Evolutionary conservation across 2,888 invertebrate species (phyloP).

Genomic region (Drosophila ezoana): DNA sequence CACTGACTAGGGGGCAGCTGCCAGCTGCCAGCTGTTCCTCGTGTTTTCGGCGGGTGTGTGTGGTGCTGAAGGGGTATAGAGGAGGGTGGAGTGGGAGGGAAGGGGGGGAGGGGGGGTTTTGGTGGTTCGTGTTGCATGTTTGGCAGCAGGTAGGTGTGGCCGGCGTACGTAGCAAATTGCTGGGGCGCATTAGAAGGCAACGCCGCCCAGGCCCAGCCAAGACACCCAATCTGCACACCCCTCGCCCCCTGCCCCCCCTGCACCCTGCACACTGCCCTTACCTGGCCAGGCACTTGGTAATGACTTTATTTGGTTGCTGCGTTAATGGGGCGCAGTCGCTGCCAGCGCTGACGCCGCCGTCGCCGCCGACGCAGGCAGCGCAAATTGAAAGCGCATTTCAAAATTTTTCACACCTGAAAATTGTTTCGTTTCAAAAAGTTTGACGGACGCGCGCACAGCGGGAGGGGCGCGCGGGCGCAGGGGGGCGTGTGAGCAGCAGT

Average conservation of each 20-base stretch:
- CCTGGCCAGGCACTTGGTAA: conserved; percentile 63
- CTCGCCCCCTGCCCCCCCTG: background rate
- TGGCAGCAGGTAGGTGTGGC: conserved; percentile 79
- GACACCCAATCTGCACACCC: conserved; percentile 1
- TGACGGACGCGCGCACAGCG: conserved; percentile 51
- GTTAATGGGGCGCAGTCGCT: conserved; percentile 67
- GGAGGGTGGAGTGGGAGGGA: background rate
- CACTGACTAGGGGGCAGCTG: background rate
- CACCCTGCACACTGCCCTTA: background rate
- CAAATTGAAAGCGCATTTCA: conserved; percentile 79
- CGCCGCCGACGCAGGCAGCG: conserved; percentile 58
- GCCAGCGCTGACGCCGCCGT: background rate
- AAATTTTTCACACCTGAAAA: conserved; percentile 80
- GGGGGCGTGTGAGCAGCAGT: background rate
- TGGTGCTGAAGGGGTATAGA: background rate
- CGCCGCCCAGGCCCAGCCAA: conserved; percentile 36
- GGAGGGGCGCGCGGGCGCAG: conserved; percentile 9
- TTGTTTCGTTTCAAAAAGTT: conserved; percentile 69
- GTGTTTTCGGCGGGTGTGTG: background rate
- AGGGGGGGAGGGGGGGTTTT: background rate
- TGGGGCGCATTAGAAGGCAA: conserved; percentile 72
- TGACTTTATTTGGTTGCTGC: conserved; percentile 80
- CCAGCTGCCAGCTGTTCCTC: background rate
- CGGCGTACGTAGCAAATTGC: conserved; percentile 74
- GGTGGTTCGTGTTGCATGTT: conserved; percentile 57